These are phyloP conservation scores for Perccottus glenii DNA, from an alignment of 2,113 vertebrate genomes.

Conservation along the genomic window DNA sequence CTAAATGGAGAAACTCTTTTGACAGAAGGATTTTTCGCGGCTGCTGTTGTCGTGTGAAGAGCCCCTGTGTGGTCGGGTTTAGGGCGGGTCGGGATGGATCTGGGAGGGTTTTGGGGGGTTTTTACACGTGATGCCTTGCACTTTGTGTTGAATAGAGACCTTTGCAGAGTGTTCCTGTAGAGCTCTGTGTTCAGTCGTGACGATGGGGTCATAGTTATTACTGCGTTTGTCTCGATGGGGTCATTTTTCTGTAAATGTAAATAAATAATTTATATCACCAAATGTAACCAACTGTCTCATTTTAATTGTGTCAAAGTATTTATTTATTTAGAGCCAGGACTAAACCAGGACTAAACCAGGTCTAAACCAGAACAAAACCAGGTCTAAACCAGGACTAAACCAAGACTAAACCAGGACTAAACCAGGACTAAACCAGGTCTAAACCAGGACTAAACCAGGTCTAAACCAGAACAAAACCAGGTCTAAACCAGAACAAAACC, in stretches of 20 bases:
- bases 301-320: too few species aligned
- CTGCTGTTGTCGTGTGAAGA: slow-evolving; percentile 24
- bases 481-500: too few species aligned
- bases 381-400: too few species aligned
- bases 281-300: slow-evolving; percentile 50
- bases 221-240: slow-evolving; percentile 97
- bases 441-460: too few species aligned
- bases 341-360: too few species aligned
- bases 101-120: slow-evolving; percentile 47
- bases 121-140: slow-evolving; percentile 99
- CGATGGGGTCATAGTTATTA: slow-evolving; percentile 95
- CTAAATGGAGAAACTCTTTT: too few species aligned
- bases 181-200: slow-evolving; percentile 95
- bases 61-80: background rate
- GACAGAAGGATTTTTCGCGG: too few species aligned
- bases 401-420: too few species aligned
- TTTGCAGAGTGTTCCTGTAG: slow-evolving; percentile 88
- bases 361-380: too few species aligned
- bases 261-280: slow-evolving; percentile 99
- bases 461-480: too few species aligned
- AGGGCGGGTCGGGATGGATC: background rate
- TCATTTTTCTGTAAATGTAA: slow-evolving; percentile 99
- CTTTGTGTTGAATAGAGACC: slow-evolving; percentile 98
- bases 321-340: too few species aligned
- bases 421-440: too few species aligned